These are phyloP conservation scores for Peromyscus californicus DNA, from an alignment of 2,113 vertebrate species.

Conservation along the genomic window DNA sequence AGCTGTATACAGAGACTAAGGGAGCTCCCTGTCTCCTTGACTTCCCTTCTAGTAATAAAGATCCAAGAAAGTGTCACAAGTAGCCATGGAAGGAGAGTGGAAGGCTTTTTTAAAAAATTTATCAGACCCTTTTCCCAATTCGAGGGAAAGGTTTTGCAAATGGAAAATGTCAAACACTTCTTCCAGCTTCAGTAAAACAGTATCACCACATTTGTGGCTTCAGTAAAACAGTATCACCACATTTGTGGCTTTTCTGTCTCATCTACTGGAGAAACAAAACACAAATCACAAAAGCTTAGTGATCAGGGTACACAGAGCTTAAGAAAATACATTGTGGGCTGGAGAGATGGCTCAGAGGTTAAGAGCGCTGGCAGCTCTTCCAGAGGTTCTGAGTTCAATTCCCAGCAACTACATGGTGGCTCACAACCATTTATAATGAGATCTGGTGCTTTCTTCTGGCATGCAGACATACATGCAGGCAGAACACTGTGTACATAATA, in stretches of 20 bases:
- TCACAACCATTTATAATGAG: no score
- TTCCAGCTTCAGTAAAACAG: not conserved
- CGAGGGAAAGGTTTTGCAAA: not conserved
- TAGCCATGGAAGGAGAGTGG: not conserved
- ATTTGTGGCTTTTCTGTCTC: not conserved
- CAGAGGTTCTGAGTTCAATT: no score
- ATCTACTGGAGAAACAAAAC: not conserved
- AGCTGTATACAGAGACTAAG: not conserved
- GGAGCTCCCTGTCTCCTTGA: no score
- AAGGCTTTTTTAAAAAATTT: not conserved
- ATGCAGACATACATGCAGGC: no score
- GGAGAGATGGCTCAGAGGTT: no score
- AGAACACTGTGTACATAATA: no score
- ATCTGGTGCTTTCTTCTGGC: no score
- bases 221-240: not conserved
- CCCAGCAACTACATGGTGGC: no score
- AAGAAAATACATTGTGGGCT: not conserved
- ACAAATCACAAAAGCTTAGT: not conserved
- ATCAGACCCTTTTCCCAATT: not conserved
- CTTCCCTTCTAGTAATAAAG: not conserved
- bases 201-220: not conserved
- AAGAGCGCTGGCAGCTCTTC: no score
- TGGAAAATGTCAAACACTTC: not conserved
- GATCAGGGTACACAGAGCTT: not conserved
- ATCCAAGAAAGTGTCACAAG: not conserved